These are phyloP conservation scores for Napeogenes sylphis DNA, from an alignment of 2,888 invertebrate species.

Conservation along the genomic window DNA sequence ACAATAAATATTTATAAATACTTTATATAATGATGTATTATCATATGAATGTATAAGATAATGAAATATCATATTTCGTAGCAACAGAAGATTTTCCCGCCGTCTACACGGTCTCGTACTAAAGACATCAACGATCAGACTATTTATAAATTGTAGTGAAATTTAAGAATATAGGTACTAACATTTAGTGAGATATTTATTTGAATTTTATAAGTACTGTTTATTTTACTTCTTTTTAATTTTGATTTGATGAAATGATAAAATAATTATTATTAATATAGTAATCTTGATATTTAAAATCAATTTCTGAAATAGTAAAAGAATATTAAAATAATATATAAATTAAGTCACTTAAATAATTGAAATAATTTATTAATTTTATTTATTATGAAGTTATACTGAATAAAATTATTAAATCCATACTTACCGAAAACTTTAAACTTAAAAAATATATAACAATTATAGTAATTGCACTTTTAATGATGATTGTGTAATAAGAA, in stretches of 20 bases:
- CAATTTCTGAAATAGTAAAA: too few species aligned
- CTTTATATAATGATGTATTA: too few species aligned
- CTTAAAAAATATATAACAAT: slow-evolving; percentile 22
- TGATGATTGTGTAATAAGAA: slow-evolving; percentile 25
- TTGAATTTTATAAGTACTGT: too few species aligned
- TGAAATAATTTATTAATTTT: too few species aligned
- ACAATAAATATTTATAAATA: too few species aligned
- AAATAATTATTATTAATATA: too few species aligned
- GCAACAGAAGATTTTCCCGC: slow-evolving; percentile 10
- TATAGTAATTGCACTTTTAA: slow-evolving; percentile 29
- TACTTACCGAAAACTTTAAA: not conserved
- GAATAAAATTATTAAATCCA: not conserved
- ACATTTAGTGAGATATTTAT: not conserved
- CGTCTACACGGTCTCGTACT: slow-evolving; percentile 25
- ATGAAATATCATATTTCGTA: not conserved
- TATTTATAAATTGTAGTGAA: not conserved
- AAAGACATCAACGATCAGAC: slow-evolving; percentile 62
- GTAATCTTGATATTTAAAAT: too few species aligned
- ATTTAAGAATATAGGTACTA: not conserved
- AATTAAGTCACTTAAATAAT: not conserved
- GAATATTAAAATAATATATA: too few species aligned
- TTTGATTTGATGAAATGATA: too few species aligned
- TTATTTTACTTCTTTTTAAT: too few species aligned
- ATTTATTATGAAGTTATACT: not conserved
- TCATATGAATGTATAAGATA: too few species aligned